Evolutionary conservation across 2,797 vertebrate genomes (phyloP).

Genomic region (Echiichthys vipera): DNA sequence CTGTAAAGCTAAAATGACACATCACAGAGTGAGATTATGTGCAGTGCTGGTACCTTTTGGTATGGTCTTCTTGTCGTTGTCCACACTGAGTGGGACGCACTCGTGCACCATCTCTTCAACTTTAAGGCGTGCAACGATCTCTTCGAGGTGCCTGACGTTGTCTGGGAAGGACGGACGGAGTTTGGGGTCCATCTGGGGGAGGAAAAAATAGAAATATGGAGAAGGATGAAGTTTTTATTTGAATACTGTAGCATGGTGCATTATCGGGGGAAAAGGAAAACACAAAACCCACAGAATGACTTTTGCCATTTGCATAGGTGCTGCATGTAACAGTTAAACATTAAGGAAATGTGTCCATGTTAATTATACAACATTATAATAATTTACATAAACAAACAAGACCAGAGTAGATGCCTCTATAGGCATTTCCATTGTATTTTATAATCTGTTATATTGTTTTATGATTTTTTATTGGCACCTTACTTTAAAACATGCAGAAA

Average conservation of each 20-base stretch:
- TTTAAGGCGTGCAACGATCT: conserved; percentile 86
- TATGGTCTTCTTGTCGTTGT: conserved; percentile 86
- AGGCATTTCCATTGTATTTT: conserved; percentile 4
- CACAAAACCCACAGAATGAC: neutral
- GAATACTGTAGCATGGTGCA: neutral
- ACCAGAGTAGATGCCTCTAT: neutral
- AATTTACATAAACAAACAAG: conserved; percentile 10
- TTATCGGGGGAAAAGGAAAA: neutral
- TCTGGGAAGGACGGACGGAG: conserved; percentile 94
- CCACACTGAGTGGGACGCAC: conserved; percentile 76
- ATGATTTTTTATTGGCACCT: neutral
- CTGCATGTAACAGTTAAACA: neutral
- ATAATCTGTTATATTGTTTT: neutral
- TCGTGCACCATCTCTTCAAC: conserved; percentile 88
- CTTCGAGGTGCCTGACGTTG: conserved; percentile 89
- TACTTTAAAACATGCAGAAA: neutral
- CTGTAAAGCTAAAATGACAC: neutral
- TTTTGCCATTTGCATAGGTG: neutral
- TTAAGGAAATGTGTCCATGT: neutral
- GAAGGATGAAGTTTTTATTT: neutral
- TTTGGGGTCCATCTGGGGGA: conserved; percentile 94
- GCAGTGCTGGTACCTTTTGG: conserved; percentile 84
- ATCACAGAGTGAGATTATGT: neutral
- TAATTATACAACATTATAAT: neutral
- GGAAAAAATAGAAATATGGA: neutral